These are phyloP conservation scores for Agrilus cyanescens DNA, from an alignment of 2,888 invertebrate genomes.

Conservation along the genomic window DNA sequence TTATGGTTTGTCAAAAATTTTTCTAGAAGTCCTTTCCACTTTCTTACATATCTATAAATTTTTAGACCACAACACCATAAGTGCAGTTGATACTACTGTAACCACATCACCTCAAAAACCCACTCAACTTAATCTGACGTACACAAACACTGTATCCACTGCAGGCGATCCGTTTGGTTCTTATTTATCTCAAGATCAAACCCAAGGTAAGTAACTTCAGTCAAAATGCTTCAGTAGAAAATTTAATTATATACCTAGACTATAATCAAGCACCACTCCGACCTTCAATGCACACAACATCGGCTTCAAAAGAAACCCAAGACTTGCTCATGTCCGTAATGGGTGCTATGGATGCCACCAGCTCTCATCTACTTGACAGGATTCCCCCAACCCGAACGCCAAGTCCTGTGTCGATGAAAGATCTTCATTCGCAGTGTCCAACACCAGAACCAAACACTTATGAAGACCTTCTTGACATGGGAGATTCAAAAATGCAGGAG, in stretches of 20 bases:
- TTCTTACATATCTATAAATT: too few species aligned
- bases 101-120: conserved; percentile 30
- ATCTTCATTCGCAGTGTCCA: conserved; percentile 74
- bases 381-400: conserved; percentile 78
- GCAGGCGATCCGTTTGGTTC: conserved; percentile 9
- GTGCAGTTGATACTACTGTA: conserved; percentile 7
- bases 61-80: too few species aligned
- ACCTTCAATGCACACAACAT: conserved; percentile 44
- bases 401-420: conserved; percentile 73
- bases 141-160: conserved; percentile 25
- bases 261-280: conserved; percentile 29
- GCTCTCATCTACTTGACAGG: conserved; percentile 69
- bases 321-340: conserved; percentile 76
- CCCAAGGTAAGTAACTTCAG: conserved; percentile 21
- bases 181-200: conserved; percentile 12
- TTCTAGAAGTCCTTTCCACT: too few species aligned
- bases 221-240: too few species aligned
- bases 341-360: conserved; percentile 79
- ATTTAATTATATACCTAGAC: too few species aligned
- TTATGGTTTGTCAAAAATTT: background rate
- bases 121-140: conserved; percentile 33
- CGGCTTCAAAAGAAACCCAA: conserved; percentile 69
- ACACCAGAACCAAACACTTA: conserved; percentile 53
- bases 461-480: conserved; percentile 53
- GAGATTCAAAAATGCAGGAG: conserved; percentile 28